Conservation (phyloP, 2,888 invertebrate genomes). For the Ephialtes manifestator region DNA sequence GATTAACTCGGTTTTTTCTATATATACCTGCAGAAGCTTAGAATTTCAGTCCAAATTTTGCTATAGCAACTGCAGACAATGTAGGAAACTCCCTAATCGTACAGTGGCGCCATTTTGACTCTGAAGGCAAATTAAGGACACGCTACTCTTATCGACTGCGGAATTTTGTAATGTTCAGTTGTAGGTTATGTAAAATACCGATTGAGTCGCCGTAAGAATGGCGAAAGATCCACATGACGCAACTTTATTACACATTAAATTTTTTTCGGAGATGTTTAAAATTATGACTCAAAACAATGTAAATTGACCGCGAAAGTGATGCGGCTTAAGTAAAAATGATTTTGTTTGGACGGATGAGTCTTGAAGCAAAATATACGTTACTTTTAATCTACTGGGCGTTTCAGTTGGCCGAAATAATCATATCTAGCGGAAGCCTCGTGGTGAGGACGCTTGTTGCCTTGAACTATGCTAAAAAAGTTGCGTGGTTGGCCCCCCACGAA, state of each 20-base stretch:
- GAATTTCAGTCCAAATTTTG: not conserved
- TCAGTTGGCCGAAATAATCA: not conserved
- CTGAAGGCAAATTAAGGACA: not conserved
- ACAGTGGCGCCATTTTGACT: conserved; percentile 10
- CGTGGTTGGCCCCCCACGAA: conserved; percentile 7
- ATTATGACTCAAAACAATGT: not conserved
- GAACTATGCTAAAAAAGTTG: conserved; percentile 21
- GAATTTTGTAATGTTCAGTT: not conserved
- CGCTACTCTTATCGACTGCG: not conserved
- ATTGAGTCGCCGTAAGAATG: not conserved
- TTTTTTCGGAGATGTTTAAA: not conserved
- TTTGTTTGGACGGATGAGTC: not conserved
- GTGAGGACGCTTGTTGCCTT: conserved; percentile 6
- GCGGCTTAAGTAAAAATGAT: not conserved
- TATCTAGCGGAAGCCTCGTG: not conserved
- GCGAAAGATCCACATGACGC: not conserved
- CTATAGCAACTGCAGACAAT: not conserved
- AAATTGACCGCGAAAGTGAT: not conserved
- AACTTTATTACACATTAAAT: not conserved
- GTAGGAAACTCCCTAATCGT: not conserved
- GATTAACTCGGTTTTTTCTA: not conserved
- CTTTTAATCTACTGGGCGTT: not conserved
- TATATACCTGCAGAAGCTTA: not conserved
- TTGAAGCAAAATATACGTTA: not conserved
- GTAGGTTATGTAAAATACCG: not conserved